Evolutionary conservation across 2,113 vertebrate species (phyloP), one percentile per base, ranked within the genome.

Genomic region (Rhinolophus ferrumequinum): DNA sequence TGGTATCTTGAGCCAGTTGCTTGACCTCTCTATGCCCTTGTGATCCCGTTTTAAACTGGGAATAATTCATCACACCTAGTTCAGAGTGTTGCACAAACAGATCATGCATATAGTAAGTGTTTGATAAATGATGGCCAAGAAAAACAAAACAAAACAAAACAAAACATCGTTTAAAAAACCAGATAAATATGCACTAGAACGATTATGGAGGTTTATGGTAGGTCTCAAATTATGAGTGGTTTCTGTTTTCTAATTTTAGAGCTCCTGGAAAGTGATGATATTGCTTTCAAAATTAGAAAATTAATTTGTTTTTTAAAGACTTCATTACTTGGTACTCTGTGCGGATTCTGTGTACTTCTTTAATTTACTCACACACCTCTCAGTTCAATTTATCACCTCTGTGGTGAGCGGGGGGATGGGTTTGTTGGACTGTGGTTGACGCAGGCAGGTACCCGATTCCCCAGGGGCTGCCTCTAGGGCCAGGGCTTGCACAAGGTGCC

Each of bases 251-350:
- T 86, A 22, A n/a, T 76, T 83, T 89, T 92, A 89, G 77, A 64
- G 15, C 35, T 83, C 41, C 77, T 85, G 12, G 50, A 85, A 91
- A 90, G 33, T 88, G 86, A 86, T 83, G 62, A 5, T 76, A 72
- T 69, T 90, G 56, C 52, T 89, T 96, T 89, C 67, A 77, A 79
- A 82, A 84, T 62, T 44, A 41, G 67, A 60, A 89, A 89, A 85
- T 66, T n/a, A 47, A 73, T 67, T 92, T 94, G 24, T 54, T 93
- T 94, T 90, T 41, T 75, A 41, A 82, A 72, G 52, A 76, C 77
- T 21, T 38, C 56, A 8, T 93, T 66, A 62, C 64, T 66, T 67
- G 28, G 47, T 86, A 21, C n/a, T 47, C 38, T 62, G 16, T 21
- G 41, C 41, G n/a, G 56, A 16, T 69, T 89, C 44, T 28, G 3